Evolutionary conservation across 2,113 vertebrate species (phyloP), one percentile per base, ranked within the genome.

Genomic region (Pelecanus crispus): DNA sequence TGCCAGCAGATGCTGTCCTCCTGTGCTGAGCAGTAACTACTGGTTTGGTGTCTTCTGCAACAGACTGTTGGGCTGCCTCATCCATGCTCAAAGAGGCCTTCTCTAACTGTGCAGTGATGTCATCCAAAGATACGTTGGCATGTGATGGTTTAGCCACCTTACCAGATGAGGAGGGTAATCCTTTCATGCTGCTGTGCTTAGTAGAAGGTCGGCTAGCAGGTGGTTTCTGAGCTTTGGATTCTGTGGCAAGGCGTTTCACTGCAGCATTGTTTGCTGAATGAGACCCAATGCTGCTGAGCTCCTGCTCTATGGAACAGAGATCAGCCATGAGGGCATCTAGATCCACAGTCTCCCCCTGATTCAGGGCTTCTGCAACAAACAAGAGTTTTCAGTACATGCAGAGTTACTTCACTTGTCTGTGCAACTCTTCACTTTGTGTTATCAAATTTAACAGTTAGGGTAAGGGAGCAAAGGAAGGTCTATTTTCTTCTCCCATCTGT

Each of bases 301-400:
- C 99, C 97, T 99, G 99, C 92, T 99, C 99, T 66, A 99, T 99
- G 84, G 99, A 99, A 97, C 99, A 99, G 77, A 99, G 98, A 97
- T 99, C 99, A 3, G 99, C 99, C 99, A 99, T 99, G 55, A 99
- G 98, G 40, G 99, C 99, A 58, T 99, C 99, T 97, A 99, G 97
- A 97, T 99, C 99, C 95, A 99, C 99, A 4, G 98, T 95, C 84
- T 99, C 99, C 4, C 99, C 99, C 95, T 99, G 99, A 97, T 98
- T 99, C 97, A 99, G 93, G 38, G 99, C 99, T 98, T 99, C 99
- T 99, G 98, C 81, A 97, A 97, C 82, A 63, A 96, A 97, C 17
- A 97, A 96, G 29, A 97, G 24, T 34, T 53, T 91, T 83, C 36
- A 94, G 55, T 25, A 89, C 2, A 14, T 32, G 44, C 13, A 44